phyloP scores from a whole-genome alignment of 2,113 vertebrate species.

The Macaca nemestrina region DNA sequence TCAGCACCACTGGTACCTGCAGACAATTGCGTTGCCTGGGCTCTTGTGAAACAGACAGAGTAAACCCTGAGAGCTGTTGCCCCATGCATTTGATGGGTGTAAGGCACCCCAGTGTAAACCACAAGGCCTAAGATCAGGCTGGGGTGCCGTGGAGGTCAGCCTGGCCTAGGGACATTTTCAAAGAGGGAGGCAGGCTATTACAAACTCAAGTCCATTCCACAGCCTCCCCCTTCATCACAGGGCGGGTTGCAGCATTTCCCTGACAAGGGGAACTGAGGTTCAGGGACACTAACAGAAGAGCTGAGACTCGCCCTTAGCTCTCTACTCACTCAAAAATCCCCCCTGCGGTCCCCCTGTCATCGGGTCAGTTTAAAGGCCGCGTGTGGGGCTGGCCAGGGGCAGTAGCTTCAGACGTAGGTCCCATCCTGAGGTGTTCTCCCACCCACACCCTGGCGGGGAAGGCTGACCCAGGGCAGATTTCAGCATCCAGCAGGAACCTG shows the following conservation, averaged over 20 bases:
- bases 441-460: fast-evolving
- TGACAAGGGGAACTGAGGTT: neutral
- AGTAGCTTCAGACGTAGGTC: neutral
- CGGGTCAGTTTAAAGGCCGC: neutral
- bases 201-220: neutral
- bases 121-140: neutral
- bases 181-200: neutral
- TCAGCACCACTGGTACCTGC: neutral
- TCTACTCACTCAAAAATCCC: neutral
- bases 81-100: fast-evolving
- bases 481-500: neutral
- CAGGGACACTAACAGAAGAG: neutral
- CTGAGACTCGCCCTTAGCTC: neutral
- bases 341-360: fast-evolving
- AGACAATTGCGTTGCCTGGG: neutral
- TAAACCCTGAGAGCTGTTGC: too few relatives aligned
- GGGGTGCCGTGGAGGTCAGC: neutral
- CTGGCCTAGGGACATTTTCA: too few relatives aligned
- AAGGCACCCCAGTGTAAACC: neutral
- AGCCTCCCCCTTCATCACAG: too few relatives aligned
- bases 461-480: neutral
- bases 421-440: neutral
- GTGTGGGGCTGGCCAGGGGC: neutral
- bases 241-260: neutral
- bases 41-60: neutral